These are phyloP conservation scores for Psittacula echo DNA, from an alignment of 2,797 vertebrate genomes.

Conservation along the genomic window DNA sequence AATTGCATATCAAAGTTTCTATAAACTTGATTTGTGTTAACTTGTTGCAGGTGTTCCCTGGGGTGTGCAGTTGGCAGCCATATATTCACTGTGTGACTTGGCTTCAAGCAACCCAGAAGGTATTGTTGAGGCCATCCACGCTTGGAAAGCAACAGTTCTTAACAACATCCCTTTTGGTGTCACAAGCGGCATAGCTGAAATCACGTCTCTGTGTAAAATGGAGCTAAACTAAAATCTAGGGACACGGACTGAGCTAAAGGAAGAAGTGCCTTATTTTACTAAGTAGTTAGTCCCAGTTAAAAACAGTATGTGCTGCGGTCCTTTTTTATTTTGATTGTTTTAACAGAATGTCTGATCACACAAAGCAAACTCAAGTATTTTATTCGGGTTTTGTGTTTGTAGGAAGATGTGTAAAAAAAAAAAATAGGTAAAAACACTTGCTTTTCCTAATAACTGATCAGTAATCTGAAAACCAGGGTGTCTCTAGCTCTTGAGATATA, in stretches of 20 bases:
- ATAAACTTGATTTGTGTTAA: background rate
- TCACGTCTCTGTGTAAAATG: slow-evolving; percentile 80
- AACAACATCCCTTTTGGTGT: slow-evolving; percentile 82
- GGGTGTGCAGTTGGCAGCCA: slow-evolving; percentile 91
- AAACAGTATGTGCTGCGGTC: background rate
- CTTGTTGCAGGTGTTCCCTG: slow-evolving; percentile 86
- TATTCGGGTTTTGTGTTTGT: slow-evolving; percentile 47
- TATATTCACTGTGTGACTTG: slow-evolving; percentile 91
- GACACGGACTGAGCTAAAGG: background rate
- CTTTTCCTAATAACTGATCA: background rate
- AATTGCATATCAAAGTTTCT: background rate
- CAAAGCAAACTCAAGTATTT: background rate
- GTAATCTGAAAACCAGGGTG: background rate
- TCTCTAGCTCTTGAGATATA: background rate
- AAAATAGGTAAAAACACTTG: background rate
- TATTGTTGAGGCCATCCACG: slow-evolving; percentile 81
- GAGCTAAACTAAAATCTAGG: background rate
- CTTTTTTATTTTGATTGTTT: background rate
- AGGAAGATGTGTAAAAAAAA: background rate
- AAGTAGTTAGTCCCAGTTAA: background rate
- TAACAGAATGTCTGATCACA: background rate
- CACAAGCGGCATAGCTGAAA: slow-evolving; percentile 83
- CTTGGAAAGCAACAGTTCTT: slow-evolving; percentile 81
- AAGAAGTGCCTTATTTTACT: slow-evolving; percentile 66
- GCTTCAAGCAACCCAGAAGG: slow-evolving; percentile 88